Evolutionary conservation across 2,113 vertebrate species (phyloP), one percentile per base, ranked within the genome.

Genomic region (Zosterops pallidus): DNA sequence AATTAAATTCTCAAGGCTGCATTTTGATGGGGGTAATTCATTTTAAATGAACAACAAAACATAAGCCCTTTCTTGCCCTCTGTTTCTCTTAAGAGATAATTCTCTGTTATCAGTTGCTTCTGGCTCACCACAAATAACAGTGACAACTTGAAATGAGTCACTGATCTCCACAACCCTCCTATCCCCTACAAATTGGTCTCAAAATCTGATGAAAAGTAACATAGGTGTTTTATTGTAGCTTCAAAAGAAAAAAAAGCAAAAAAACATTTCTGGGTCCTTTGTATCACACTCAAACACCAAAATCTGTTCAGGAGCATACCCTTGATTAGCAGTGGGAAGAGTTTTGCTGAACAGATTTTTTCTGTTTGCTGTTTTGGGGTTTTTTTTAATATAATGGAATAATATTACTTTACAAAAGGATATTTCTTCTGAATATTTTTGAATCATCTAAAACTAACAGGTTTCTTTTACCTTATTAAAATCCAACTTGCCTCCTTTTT

Each of bases 1-100:
- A 95, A 98, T 97, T 97, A 98, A 97, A 97, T 97, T 96, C 85
- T 97, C 96, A 93, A 96, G 96, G 95, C 65, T 96, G 81, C 72
- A 69, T 97, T 96, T 97, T 95, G 90, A 94, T 96, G 88, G 72
- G 62, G 90, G 81, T 80, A 94, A 97, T 95, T 97, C 4, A 88
- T 97, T 97, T 97, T 87, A 96, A 95, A 97, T 12, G 69, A 94
- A 89, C 92, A 96, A 97, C 93, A 67, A 81, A 97, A 96, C 94
- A 47, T 87, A 69, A 91, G 37, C 44, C 79, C 68, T 93, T 80
- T 88, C 85, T 69, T 89, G 63, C 83, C 81, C 83, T 92, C 71
- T 70, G 92, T 87, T 92, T 75, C 85, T 83, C 63, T 86, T 79
- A 82, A 78, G 29, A 87, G 92, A 94, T 96, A 96, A 89, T 87